phyloP scores from a whole-genome alignment of 2,113 vertebrate genomes.

The Piaya cayana region DNA sequence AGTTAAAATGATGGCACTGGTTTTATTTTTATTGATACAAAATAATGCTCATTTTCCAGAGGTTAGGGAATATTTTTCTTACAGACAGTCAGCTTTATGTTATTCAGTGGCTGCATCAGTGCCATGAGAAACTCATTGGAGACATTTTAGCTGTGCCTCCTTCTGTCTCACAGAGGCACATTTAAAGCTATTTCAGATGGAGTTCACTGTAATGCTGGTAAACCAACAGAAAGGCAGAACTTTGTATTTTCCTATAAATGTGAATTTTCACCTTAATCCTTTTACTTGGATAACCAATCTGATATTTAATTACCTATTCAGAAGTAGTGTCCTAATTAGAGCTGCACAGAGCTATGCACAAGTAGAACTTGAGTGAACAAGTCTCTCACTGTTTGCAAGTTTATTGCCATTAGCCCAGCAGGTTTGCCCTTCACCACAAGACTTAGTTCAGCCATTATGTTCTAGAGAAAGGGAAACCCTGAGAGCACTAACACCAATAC shows the following conservation, averaged over 20 bases:
- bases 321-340: constrained; percentile 19
- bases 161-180: not conserved
- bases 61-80: not conserved
- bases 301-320: constrained; percentile 39
- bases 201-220: not conserved
- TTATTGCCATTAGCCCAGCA: constrained; percentile 34
- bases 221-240: not conserved
- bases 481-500: constrained; percentile 26
- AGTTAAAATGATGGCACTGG: not conserved
- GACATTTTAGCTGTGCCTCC: not conserved
- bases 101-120: not conserved
- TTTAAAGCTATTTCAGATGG: not conserved
- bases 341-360: not conserved
- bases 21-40: not conserved
- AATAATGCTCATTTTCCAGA: not conserved
- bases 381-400: not conserved
- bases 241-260: not conserved
- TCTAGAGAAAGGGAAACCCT: constrained; percentile 14
- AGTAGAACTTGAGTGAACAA: not conserved
- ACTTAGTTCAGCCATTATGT: constrained; percentile 34
- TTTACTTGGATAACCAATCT: not conserved
- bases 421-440: constrained; percentile 30
- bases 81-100: not conserved
- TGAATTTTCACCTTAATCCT: not conserved
- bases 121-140: not conserved